Base-by-base conservation (phyloP, 1,140 invertebrate genomes). In the Ganaspis sp. region DNA sequence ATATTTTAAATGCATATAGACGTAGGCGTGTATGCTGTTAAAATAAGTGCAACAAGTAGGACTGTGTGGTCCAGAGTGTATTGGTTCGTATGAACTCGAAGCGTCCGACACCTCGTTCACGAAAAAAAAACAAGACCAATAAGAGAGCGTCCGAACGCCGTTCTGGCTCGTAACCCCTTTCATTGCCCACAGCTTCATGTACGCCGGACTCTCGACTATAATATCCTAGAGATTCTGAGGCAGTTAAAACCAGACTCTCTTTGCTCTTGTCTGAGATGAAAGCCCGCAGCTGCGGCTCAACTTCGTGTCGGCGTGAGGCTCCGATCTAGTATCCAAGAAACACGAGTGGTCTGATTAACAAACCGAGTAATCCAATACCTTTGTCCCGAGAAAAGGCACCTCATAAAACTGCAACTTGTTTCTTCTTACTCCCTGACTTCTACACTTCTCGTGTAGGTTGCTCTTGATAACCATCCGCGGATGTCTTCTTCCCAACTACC, bases 1-100 rank as follows among this genome's bases (percentile, higher is more conserved):
- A 89, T 90, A 90, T 90, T 89, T 90, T 89, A 90, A 89, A 90
- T 88, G 87, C 85, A 90, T 88, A 89, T 89, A 90, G 87, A 88
- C 85, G 88, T 90, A 89, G 87, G 88, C 89, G 89, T 90, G 88
- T 88, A 87, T 85, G 84, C 86, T 79, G 87, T 87, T 87, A 86
- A 89, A 90, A 89, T 87, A 89, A 90, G 86, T 83, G 86, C 87
- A 88, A 87, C 85, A 85, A 86, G 83, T 85, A 87, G 81, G 73
- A 75, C 78, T 77, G 78, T 81, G 58, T 26, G 81, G 79, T 81
- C 83, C 79, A 77, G 86, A 77, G 84, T 83, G 83, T 85, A 87
- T 88, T 84, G 86, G 85, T 86, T 86, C 79, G 84, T 83, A 84
- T 86, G 83, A 87, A 86, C 80, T 84, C 80, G 82, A 84, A 83